phyloP scores from a whole-genome alignment of 1,140 invertebrate genomes.

The Drosophila nigrodunni region DNA sequence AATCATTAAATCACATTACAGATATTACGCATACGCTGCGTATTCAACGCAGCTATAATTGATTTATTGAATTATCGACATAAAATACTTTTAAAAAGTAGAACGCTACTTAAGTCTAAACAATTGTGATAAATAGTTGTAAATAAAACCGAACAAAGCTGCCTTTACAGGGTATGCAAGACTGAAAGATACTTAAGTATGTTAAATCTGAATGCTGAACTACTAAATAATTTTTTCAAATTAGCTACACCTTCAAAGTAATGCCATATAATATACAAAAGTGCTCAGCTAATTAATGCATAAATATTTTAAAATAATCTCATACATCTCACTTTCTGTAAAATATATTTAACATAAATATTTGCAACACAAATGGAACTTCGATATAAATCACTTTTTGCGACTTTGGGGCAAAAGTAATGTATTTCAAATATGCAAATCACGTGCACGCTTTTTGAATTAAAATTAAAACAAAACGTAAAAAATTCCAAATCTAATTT shows the following conservation, averaged over 20 bases:
- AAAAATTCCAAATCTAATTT: slow-evolving; percentile 10
- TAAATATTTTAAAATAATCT: neutral
- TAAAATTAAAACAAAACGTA: neutral
- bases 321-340: too few species aligned
- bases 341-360: neutral
- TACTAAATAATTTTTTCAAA: neutral
- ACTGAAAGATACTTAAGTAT: slow-evolving; percentile 1
- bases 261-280: neutral
- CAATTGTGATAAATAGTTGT: neutral
- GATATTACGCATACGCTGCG: slow-evolving; percentile 49
- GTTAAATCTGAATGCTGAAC: neutral
- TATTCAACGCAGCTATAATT: slow-evolving; percentile 20
- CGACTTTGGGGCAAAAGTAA: neutral
- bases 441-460: neutral
- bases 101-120: too few species aligned
- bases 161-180: neutral
- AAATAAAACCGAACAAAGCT: neutral
- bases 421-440: slow-evolving; percentile 18
- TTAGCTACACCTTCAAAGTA: neutral
- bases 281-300: neutral
- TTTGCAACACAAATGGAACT: neutral
- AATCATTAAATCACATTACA: slow-evolving; percentile 41
- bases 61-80: slow-evolving; percentile 10
- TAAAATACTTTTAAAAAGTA: slow-evolving; percentile 17
- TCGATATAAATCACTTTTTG: neutral